These are phyloP conservation scores for Erpobdella octoculata DNA, from an alignment of 2,888 invertebrate species.

Conservation along the genomic window DNA sequence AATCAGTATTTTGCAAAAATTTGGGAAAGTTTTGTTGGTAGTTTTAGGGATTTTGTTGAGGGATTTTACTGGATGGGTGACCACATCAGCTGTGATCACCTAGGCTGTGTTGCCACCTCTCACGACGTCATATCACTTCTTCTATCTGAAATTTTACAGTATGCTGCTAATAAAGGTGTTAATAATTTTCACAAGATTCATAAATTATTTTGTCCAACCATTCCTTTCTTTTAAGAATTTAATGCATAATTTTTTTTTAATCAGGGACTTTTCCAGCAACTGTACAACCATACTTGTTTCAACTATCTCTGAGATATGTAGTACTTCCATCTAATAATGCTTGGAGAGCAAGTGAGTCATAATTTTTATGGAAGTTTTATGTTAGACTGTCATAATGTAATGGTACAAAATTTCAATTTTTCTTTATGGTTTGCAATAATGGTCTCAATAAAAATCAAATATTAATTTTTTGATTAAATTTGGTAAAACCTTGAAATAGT, in stretches of 20 bases:
- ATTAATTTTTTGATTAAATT: too few species aligned
- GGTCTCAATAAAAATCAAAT: too few species aligned
- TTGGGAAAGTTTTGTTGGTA: conserved; percentile 46
- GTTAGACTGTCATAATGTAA: too few species aligned
- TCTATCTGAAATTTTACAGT: conserved; percentile 40
- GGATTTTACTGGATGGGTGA: conserved; percentile 5
- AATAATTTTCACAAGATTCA: too few species aligned
- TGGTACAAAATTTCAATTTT: too few species aligned
- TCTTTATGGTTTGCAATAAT: too few species aligned
- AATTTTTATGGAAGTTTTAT: neutral
- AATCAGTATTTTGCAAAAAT: conserved; percentile 46
- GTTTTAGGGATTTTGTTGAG: conserved; percentile 34
- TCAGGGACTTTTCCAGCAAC: conserved; percentile 36
- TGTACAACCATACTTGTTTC: neutral
- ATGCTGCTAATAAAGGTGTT: conserved; percentile 45
- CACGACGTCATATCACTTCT: neutral
- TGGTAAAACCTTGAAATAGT: too few species aligned
- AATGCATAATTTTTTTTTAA: conserved; percentile 42
- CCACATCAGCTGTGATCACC: neutral
- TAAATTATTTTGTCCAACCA: too few species aligned
- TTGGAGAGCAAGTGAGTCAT: neutral
- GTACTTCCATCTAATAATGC: neutral
- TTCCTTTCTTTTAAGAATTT: too few species aligned
- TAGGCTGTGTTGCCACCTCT: neutral
- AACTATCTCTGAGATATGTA: neutral